These are phyloP conservation scores for Agapostemon virescens DNA, from an alignment of 2,888 invertebrate genomes.

Conservation along the genomic window DNA sequence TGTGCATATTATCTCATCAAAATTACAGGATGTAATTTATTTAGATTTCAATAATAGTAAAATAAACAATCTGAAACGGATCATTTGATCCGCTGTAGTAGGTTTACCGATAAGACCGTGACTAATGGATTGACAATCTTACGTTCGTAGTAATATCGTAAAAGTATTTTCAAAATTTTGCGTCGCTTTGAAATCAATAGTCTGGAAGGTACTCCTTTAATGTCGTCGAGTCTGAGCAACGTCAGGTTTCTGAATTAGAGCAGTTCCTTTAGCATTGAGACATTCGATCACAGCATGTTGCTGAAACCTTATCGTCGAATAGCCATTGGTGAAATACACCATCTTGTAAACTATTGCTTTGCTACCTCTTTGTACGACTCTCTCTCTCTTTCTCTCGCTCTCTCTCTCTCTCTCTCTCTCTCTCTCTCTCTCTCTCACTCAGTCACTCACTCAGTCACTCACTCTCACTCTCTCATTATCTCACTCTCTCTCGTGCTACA, in stretches of 20 bases:
- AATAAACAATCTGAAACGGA: too few relatives aligned
- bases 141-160: not conserved
- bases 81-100: too few relatives aligned
- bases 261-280: not conserved
- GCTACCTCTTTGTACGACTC: not conserved
- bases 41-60: too few relatives aligned
- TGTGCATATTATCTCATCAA: too few relatives aligned
- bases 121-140: not conserved
- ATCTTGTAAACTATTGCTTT: not conserved
- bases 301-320: not conserved
- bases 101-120: too few relatives aligned
- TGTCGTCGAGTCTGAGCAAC: not conserved
- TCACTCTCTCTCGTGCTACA: too few relatives aligned
- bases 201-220: not conserved
- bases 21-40: too few relatives aligned
- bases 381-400: not conserved
- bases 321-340: not conserved
- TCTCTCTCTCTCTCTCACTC: too few relatives aligned
- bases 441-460: too few relatives aligned
- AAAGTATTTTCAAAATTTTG: not conserved
- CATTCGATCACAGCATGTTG: constrained; percentile 1
- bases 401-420: too few relatives aligned
- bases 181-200: not conserved
- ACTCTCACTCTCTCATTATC: too few relatives aligned
- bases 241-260: not conserved